Evolutionary conservation across 2,113 vertebrate species (phyloP), one percentile per base, ranked within the genome.

Genomic region (Alligator sinensis): DNA sequence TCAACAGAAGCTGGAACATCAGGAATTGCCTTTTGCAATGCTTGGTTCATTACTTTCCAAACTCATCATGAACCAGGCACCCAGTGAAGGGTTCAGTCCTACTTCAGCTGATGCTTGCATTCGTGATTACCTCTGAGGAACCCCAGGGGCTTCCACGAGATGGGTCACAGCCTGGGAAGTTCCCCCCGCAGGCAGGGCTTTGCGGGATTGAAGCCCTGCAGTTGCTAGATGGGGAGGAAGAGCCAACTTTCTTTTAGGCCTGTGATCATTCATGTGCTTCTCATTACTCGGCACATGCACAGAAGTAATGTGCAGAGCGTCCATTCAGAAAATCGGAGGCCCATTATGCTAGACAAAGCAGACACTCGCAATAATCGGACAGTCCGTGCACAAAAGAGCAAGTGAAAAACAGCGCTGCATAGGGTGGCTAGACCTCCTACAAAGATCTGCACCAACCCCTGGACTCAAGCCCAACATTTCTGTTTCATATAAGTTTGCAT

Each of bases 211-310:
- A 24, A 14, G 25, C 19, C 13, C 25, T 62, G 47, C 17, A 6
- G 74, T 55, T 75, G 28, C 82, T 59, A 78, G 76, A 86, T 22
- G 74, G 87, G 94, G 34, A 11, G 87, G 59, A 92, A 62, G 86
- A 90, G 78, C 16, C 34, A 83, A 80, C 85, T 83, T 89, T 22
- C 24, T 62, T 62, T 22, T 5, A 24, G 61, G 24, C 61, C 19
- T 62, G 24, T 24, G 24, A 62, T 62, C 61, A 62, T 62, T 62
- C 22, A 9, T 60, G 47, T 8, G 17, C 59, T 18, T 18, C 59
- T 15, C 84, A 38, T 86, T 34, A 81, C 70, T 93, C 47, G 8
- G 47, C 47, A 47, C 47, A 47, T 47, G 47, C 47, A 47, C 47
- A 47, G 47, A 47, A 47, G 7, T 47, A 47, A 47, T 47, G 47